Percentiles rank a stretch among this genome's conserved stretches.
Evolutionary conservation across 1,140 invertebrate species (phyloP).

Genomic region (Drosophila murphyi): DNA sequence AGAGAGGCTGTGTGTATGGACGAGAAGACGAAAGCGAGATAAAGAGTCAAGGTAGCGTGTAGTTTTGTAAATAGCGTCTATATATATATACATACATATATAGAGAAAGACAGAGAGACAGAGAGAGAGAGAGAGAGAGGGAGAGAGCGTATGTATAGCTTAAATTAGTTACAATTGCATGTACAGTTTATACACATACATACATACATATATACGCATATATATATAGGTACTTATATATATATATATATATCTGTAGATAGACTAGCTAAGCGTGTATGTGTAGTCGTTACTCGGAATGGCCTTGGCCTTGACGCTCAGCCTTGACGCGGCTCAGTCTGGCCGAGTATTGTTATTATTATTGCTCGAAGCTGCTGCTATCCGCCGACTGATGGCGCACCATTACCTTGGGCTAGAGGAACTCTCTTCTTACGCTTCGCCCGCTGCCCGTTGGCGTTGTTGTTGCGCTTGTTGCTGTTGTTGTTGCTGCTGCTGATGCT

Average conservation of each 20-base stretch:
- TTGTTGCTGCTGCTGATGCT: conserved; percentile 30
- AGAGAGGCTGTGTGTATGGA: neutral
- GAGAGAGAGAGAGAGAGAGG: conserved; percentile 6
- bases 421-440: conserved; percentile 69
- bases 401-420: conserved; percentile 83
- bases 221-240: conserved; percentile 35
- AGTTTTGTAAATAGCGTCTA: too few relatives aligned
- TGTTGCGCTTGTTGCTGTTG: conserved; percentile 46
- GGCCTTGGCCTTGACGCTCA: conserved; percentile 2
- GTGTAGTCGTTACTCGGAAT: conserved; percentile 49
- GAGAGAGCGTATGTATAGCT: conserved; percentile 26
- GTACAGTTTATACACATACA: conserved; percentile 16
- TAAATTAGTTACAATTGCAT: conserved; percentile 31
- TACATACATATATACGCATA: conserved; percentile 9
- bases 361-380: conserved; percentile 70
- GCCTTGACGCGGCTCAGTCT: conserved; percentile 22
- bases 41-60: neutral
- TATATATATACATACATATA: neutral
- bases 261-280: conserved; percentile 72
- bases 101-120: neutral
- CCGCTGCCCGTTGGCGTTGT: conserved; percentile 63
- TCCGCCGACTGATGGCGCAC: conserved; percentile 71
- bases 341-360: conserved; percentile 17
- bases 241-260: conserved; percentile 7
- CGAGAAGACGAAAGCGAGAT: neutral